phyloP scores from a whole-genome alignment of 2,888 invertebrate species.

The Melinopterus prodromus region DNA sequence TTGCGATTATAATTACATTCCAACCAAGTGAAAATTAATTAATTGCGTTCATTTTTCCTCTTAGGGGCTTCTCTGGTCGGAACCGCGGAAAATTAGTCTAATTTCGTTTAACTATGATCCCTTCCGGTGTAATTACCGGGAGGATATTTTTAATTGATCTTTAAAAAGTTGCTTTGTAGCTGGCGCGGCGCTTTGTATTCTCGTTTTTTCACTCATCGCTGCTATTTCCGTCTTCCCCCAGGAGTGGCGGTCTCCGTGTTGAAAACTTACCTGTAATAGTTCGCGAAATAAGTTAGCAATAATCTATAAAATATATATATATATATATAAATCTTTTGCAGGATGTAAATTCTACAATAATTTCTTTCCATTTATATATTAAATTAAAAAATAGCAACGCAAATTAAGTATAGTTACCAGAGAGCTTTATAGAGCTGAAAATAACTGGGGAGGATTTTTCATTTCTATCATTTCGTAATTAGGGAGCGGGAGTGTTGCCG shows the following conservation, averaged over 20 bases:
- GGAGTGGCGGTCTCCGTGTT: not conserved
- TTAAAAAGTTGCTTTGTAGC: not conserved
- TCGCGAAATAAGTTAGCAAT: not conserved
- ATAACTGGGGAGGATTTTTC: conserved; percentile 6
- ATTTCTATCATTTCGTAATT: not conserved
- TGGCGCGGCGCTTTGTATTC: not conserved
- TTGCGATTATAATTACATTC: conserved; percentile 4
- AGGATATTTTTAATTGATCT: not conserved
- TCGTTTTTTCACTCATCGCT: not conserved
- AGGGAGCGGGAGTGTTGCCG: not conserved
- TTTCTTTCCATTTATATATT: no score
- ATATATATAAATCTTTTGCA: no score
- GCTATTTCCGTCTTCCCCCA: not conserved
- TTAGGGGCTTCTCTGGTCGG: not conserved
- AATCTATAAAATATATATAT: no score
- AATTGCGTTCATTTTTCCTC: not conserved
- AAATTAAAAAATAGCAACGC: not conserved
- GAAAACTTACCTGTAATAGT: not conserved
- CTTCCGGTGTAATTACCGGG: not conserved
- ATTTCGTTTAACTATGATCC: not conserved
- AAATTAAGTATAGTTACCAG: conserved; percentile 6
- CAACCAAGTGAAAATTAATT: not conserved
- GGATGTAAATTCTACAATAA: no score
- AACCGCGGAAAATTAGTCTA: not conserved
- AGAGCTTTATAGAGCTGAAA: not conserved